Conservation (phyloP, 2,797 vertebrate species). For the Anguilla obscura region DNA sequence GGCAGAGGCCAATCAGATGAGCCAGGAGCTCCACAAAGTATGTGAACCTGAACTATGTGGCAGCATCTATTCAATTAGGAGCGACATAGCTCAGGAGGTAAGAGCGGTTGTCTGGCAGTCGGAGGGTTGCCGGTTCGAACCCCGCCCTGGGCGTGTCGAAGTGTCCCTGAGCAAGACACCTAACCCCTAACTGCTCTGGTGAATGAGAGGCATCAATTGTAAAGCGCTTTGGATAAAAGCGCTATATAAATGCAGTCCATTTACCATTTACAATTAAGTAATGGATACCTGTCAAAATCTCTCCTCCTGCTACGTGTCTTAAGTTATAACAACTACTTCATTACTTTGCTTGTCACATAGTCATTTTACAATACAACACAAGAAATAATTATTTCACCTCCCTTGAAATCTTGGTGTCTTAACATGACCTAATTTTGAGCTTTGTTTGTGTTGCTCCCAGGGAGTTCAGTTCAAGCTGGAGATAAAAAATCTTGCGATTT, state of each 20-base stretch:
- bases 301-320: not conserved
- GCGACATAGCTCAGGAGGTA: too few relatives aligned
- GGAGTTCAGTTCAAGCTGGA: conserved; percentile 81
- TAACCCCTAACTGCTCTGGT: too few relatives aligned
- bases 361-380: not conserved
- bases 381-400: not conserved
- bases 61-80: not conserved
- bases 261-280: too few relatives aligned
- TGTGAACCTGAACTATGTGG: not conserved
- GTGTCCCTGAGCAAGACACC: too few relatives aligned
- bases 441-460: conserved; percentile 59
- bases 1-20: conserved; percentile 88
- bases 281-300: not conserved
- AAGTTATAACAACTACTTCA: not conserved
- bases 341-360: not conserved
- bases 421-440: not conserved
- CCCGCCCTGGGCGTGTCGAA: too few relatives aligned
- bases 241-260: too few relatives aligned
- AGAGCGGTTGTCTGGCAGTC: too few relatives aligned
- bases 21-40: conserved; percentile 83
- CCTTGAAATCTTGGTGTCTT: not conserved
- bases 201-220: too few relatives aligned
- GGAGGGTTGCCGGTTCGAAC: too few relatives aligned
- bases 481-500: conserved; percentile 85
- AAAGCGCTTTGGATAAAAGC: too few relatives aligned